Evolutionary conservation across 1,140 invertebrate genomes (phyloP).

Genomic region (Melanaphis sacchari): DNA sequence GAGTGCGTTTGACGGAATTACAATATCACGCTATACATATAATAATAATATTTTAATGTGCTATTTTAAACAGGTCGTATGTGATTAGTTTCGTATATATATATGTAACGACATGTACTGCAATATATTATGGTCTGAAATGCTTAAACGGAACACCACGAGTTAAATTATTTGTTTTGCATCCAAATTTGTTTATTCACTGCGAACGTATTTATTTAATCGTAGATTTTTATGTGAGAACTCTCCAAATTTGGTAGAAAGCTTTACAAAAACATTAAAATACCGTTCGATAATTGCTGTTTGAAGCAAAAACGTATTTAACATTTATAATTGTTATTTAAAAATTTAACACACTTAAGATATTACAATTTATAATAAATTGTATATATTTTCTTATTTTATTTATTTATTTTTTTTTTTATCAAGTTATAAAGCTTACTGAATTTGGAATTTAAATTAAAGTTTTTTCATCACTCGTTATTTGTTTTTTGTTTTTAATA

Average conservation of each 20-base stretch:
- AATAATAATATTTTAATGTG: background rate
- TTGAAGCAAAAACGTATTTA: background rate
- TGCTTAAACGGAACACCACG: background rate
- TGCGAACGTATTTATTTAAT: background rate
- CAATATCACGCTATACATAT: background rate
- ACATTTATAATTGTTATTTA: too few species aligned
- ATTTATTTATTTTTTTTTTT: too few species aligned
- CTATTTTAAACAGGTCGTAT: background rate
- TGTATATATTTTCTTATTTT: too few species aligned
- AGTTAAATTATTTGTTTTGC: background rate
- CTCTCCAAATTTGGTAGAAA: background rate
- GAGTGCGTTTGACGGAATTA: background rate
- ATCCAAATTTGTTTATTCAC: conserved; percentile 13
- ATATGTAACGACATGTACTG: background rate
- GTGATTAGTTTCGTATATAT: background rate
- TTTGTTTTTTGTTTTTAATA: too few species aligned
- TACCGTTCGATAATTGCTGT: background rate
- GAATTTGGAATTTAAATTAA: too few species aligned
- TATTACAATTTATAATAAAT: too few species aligned
- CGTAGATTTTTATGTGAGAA: background rate
- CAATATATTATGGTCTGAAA: background rate
- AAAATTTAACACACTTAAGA: too few species aligned
- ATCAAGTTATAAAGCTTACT: too few species aligned
- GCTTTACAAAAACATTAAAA: background rate
- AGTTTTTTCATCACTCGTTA: too few species aligned